Base-by-base conservation (phyloP, 2,113 vertebrate species). In the Madoqua kirkii region DNA sequence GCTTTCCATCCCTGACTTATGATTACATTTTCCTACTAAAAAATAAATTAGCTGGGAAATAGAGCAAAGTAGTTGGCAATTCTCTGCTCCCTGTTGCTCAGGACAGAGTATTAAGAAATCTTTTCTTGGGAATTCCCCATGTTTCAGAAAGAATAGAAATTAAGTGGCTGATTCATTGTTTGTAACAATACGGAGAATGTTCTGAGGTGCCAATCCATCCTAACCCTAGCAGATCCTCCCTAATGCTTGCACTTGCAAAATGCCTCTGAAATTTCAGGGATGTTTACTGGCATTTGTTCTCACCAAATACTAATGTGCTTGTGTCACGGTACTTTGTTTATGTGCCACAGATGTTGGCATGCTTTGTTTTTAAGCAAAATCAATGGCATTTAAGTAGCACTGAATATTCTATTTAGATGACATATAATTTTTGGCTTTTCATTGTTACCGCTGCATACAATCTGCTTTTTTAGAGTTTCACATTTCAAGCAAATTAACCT, bases 121-220 rank as follows among this genome's bases (percentile, higher is more conserved):
- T 64, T 11, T 54, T 79, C 95, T 87, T 57, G 82, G 97, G 93
- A 98, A 96, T 95, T 98, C 84, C 96, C 96, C 95, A 6, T 71
- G 40, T 74, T 93, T 93, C 91, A 74, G 85, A 87, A 64, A 96
- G 45, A 19, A 76, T 8, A 45, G 79, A 92, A 97, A 71, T 74
- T 67, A 98, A 96, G 19, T 40, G 27, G 81, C 97, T 98, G 95
- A 97, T 96, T 98, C 92, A 93, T n/a, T 86, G 67, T 87, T 92
- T 92, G 87, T 91, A 76, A 94, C 96, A 96, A 96, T 62, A 91
- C 40, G 7, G 83, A 97, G 81, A 97, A 97, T 93, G 89, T 78
- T 40, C 54, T 89, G 45, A 96, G 74, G 15, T 91, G 48, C 31
- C 92, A 93, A 57, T 67, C 33, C 8, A 62, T 87, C 74, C 57